Evolutionary conservation across 37 sponge, comb jelly and placozoan species (phyloP), one percentile per base, ranked within the genome.

Genomic region (Chondrilla cf. caribensis): DNA sequence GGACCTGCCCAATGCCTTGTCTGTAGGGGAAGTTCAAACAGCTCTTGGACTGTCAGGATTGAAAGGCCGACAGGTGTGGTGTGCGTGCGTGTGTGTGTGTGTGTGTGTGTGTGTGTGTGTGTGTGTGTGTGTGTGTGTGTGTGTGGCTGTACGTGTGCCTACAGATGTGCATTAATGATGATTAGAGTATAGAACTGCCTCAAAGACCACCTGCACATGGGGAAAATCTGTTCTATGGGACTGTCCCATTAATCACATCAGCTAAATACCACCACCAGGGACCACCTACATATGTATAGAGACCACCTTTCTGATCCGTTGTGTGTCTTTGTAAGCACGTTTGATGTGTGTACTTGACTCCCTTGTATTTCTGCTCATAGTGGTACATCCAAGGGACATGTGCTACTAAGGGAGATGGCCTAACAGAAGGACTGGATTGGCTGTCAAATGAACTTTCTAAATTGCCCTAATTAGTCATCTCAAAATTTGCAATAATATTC

Each of bases 341-440:
- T 47, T 6, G 51, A 47, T 47, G 51, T 47, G 6, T 47, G 51
- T 47, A 47, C 51, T 47, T 47, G 51, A 4, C 39, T 70, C 72
- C 21, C 39, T 55, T 47, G 0, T 35, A 39, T 54, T 32, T 62
- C 19, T 79, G 24, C 26, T 58, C 62, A 35, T 79, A 95, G 94
- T 98, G 99, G 99, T 96, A 90, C 88, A 89, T 95, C 26, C 99
- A 98, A 66, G 78, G 89, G 6, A 87, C 99, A 18, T 92, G 92
- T 87, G 99, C 94, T 0, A 94, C 96, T 6, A 82, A 93, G 29
- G 96, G 99, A 38, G 89, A 79, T 39, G 99, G 99, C 0, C 58
- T 98, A 36, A 92, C 91, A 70, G 96, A 98, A 81, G 99, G 99
- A 42, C 83, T 98, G 78, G 99, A 98, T 83, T 98, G 99, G 99